phyloP scores from a whole-genome alignment of 2,113 vertebrate genomes.

The Pseudorhombus dupliciocellatus region DNA sequence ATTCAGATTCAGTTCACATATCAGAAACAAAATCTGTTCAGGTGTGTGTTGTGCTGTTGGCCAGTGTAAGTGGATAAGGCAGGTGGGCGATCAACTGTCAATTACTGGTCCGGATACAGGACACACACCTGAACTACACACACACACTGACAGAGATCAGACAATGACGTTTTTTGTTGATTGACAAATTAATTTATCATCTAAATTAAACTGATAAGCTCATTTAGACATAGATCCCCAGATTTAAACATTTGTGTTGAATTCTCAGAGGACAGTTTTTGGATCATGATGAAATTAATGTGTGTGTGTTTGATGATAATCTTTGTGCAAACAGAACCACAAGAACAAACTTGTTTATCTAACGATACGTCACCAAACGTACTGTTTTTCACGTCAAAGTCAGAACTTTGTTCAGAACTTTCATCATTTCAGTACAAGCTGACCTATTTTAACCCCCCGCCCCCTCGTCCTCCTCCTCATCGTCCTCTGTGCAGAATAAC shows the following conservation, averaged over 20 bases:
- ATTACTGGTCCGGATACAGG: constrained; percentile 23
- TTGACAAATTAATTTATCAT: no score
- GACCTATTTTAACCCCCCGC: neutral
- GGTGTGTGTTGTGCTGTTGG: constrained; percentile 21
- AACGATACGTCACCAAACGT: no score
- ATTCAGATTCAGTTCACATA: constrained; percentile 34
- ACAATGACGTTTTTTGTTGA: constrained; percentile 6
- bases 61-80: constrained; percentile 49
- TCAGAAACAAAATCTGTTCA: constrained; percentile 1
- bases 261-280: no score
- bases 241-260: no score
- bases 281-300: no score
- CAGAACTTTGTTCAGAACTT: constrained; percentile 37
- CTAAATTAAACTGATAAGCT: no score
- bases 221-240: no score
- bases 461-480: neutral
- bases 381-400: constrained; percentile 3
- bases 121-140: constrained; percentile 19
- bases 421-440: neutral
- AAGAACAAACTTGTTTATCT: neutral
- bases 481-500: constrained; percentile 48
- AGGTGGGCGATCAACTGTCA: constrained; percentile 2
- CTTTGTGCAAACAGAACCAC: no score
- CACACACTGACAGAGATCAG: constrained; percentile 29
- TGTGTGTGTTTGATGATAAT: no score